Percentiles rank a stretch among this genome's conserved stretches.
Conservation (phyloP, 2,113 vertebrate species). For the Nyctibius bracteatus region DNA sequence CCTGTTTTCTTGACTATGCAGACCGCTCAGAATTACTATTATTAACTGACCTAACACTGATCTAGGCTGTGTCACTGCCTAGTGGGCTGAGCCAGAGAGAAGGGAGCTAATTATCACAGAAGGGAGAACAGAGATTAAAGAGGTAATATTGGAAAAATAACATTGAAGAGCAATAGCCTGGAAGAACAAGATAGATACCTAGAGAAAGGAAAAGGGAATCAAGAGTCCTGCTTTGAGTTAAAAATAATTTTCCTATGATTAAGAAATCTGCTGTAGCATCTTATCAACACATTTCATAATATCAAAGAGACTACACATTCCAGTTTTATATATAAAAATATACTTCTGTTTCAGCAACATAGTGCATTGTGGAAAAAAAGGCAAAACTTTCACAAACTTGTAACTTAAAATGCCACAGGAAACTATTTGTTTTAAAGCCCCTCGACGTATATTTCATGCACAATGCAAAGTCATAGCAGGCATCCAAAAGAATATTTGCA, state of each 20-base stretch:
- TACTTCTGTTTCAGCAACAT: not conserved
- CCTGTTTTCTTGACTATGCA: not conserved
- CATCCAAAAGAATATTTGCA: not conserved
- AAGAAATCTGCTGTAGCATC: not conserved
- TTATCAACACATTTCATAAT: not conserved
- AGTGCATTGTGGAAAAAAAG: not conserved
- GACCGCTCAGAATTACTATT: not conserved
- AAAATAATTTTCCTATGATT: not conserved
- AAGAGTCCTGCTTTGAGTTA: not conserved
- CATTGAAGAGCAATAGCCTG: not conserved
- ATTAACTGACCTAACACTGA: not conserved
- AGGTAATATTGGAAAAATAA: not conserved
- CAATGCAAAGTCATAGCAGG: not conserved
- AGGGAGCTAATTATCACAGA: not conserved
- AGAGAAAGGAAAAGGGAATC: not conserved
- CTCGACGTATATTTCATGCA: not conserved
- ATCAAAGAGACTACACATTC: not conserved
- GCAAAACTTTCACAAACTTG: not conserved
- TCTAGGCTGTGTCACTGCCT: not conserved
- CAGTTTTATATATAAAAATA: not conserved
- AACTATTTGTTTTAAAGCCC: not conserved
- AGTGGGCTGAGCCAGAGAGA: not conserved
- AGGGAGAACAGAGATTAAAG: not conserved
- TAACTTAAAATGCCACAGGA: not conserved
- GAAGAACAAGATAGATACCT: not conserved